Evolutionary conservation across 2,113 vertebrate species (phyloP), one percentile per base, ranked within the genome.

Genomic region (Mustela lutreola): DNA sequence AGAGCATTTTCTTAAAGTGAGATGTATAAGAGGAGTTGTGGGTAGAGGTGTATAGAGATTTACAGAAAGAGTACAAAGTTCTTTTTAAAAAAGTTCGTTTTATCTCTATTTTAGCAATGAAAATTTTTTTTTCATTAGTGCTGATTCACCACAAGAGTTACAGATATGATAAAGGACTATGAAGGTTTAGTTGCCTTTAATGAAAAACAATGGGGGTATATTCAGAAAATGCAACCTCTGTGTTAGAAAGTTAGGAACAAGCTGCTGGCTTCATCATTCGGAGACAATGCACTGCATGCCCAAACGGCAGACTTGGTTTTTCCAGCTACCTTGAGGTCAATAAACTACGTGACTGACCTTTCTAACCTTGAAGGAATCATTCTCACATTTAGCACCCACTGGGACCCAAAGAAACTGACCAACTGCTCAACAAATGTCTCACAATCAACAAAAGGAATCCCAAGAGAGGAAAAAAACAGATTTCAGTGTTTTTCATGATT

Each of bases 171-270:
- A 88, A 62, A 62, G 14, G 21, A 76, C 48, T 95, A n/a, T 75
- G 65, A 91, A 97, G 95, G 71, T 60, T 70, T 26, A 36, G 94
- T 98, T 98, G 98, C 96, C 97, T 98, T 97, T 98, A 98, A 98
- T 98, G 97, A 98, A 98, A 94, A 97, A 98, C 95, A 1, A 15
- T 19, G 80, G 75, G 92, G 92, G 63, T 97, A 97, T 86, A 84
- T 39, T 94, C 76, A 97, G 97, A 97, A 97, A 95, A 95, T 76
- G 80, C 71, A 75, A 93, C 70, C 95, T 89, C 60, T 62, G 48
- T 75, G 33, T 81, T 4, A 75, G 53, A 93, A 58, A 93, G 89
- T 39, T 82, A 1, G 65, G 53, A 96, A 63, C 60, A 62, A 92
- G 78, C 48, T 58, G 76, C 73, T 48, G 48, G 53, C 28, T 48